phyloP scores from a whole-genome alignment of 2,888 invertebrate species.

The Tenthredo distinguenda region DNA sequence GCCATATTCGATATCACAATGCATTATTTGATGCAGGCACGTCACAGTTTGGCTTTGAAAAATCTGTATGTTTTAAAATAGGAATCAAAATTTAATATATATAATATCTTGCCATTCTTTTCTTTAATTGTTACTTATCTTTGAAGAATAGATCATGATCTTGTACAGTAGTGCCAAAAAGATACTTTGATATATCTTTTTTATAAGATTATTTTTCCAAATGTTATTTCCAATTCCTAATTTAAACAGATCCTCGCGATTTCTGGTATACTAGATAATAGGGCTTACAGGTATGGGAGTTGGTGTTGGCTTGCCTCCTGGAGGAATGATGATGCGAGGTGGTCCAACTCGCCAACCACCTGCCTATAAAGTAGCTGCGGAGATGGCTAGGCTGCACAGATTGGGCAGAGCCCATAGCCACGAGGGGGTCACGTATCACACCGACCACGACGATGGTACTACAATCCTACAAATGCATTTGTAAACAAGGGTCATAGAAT shows the following conservation, averaged over 20 bases:
- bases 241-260: background rate
- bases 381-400: constrained; percentile 91
- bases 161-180: background rate
- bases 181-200: background rate
- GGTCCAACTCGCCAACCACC: constrained; percentile 84
- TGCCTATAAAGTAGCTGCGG: constrained; percentile 91
- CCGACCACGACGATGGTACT: constrained; percentile 84
- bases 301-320: constrained; percentile 56
- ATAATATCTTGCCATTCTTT: background rate
- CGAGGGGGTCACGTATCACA: constrained; percentile 90
- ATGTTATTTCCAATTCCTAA: background rate
- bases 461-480: constrained; percentile 50
- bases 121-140: background rate
- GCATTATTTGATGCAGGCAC: background rate
- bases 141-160: background rate
- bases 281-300: constrained; percentile 59
- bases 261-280: constrained; percentile 47
- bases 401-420: constrained; percentile 92
- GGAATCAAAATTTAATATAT: background rate
- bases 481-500: constrained; percentile 40
- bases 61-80: background rate
- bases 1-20: background rate
- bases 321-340: constrained; percentile 52
- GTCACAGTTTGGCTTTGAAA: background rate
- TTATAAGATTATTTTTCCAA: background rate